A percentile compares a stretch with the other conserved stretches of the same genome.
Conservation (phyloP, 2,113 vertebrate genomes). For the Hymenochirus boettgeri region DNA sequence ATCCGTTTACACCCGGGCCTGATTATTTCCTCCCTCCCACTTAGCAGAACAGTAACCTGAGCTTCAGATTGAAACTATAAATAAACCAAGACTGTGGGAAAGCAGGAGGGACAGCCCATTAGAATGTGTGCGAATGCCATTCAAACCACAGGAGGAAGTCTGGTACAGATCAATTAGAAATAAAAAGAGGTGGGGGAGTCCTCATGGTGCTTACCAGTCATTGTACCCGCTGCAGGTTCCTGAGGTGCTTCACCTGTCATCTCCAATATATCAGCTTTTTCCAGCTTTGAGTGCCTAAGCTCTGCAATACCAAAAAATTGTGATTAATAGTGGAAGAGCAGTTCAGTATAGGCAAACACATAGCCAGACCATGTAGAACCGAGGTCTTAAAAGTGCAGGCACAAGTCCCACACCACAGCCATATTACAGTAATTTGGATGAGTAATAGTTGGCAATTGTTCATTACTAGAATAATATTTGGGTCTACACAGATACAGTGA, state of each 20-base stretch:
- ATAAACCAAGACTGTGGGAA: slow-evolving; percentile 65
- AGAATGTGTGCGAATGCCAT: slow-evolving; percentile 54
- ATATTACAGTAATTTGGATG: too few species aligned
- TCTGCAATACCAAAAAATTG: slow-evolving; percentile 62
- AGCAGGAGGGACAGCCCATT: slow-evolving; percentile 54
- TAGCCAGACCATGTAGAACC: too few species aligned
- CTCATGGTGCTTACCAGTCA: slow-evolving; percentile 79
- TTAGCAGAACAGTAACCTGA: slow-evolving; percentile 54
- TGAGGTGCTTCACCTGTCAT: slow-evolving; percentile 98
- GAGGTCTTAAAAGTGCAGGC: too few species aligned
- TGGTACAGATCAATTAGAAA: slow-evolving; percentile 49
- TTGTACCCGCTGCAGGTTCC: slow-evolving; percentile 90
- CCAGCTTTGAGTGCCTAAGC: slow-evolving; percentile 97
- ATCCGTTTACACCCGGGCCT: too few species aligned
- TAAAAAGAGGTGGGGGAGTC: fast-evolving
- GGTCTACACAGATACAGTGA: too few species aligned
- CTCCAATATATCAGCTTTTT: slow-evolving; percentile 97
- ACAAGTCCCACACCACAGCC: too few species aligned
- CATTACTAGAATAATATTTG: too few species aligned
- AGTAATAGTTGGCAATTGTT: too few species aligned
- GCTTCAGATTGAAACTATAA: slow-evolving; percentile 58
- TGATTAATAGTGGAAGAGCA: slow-evolving; percentile 26
- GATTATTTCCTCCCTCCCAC: slow-evolving; percentile 47
- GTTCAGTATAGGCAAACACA: too few species aligned
- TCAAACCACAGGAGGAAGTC: slow-evolving; percentile 53